These are phyloP conservation scores for Drymonia ruficornis DNA, from an alignment of 2,888 invertebrate genomes.

Conservation along the genomic window DNA sequence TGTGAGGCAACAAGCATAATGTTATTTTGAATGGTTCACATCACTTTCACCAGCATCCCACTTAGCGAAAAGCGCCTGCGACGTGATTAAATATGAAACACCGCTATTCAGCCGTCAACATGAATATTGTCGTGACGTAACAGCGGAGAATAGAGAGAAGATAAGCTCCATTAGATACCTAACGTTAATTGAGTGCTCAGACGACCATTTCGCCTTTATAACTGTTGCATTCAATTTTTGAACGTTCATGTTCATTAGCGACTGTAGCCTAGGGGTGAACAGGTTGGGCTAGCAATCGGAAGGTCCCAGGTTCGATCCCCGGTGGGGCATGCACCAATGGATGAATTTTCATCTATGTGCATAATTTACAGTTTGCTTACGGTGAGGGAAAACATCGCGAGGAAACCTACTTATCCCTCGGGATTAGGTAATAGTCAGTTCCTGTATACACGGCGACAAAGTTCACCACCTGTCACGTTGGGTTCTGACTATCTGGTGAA, in stretches of 20 bases:
- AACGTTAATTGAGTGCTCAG: neutral
- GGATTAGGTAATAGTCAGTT: too few species aligned
- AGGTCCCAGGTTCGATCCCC: too few species aligned
- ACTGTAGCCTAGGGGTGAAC: too few species aligned
- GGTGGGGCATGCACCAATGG: too few species aligned
- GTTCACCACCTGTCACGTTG: too few species aligned
- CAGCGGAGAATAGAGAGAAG: slow-evolving; percentile 8
- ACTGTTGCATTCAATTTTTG: neutral
- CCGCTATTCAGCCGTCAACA: slow-evolving; percentile 19
- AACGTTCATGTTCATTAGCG: neutral
- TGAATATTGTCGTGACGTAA: slow-evolving; percentile 18
- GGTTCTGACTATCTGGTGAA: too few species aligned
- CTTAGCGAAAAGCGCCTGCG: slow-evolving; percentile 25
- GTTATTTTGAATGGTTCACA: slow-evolving; percentile 41
- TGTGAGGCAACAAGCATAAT: slow-evolving; percentile 36
- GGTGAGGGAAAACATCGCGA: too few species aligned
- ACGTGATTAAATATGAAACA: slow-evolving; percentile 29
- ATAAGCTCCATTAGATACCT: neutral
- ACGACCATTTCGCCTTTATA: neutral
- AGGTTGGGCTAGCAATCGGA: too few species aligned
- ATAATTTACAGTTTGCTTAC: too few species aligned
- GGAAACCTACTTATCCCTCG: too few species aligned
- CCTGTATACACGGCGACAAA: too few species aligned
- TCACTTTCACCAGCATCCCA: slow-evolving; percentile 55
- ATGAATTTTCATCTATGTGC: too few species aligned